Evolutionary conservation across 2,797 vertebrate species (phyloP), one percentile per base, ranked within the genome.

Genomic region (Malurus leucopterus): DNA sequence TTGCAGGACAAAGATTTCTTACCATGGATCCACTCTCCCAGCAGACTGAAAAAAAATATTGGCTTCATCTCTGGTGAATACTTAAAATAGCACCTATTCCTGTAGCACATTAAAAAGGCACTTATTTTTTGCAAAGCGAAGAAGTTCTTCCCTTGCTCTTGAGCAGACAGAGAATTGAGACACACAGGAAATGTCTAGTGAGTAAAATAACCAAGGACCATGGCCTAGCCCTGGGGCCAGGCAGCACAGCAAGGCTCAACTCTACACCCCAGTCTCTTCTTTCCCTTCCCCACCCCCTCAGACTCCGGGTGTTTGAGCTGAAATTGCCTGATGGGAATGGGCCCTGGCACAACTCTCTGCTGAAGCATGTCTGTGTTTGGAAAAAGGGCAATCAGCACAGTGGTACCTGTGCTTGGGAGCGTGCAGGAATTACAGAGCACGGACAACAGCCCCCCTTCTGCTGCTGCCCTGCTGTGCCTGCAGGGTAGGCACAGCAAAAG

Each of bases 1-100:
- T 18, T 73, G 53, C 27, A 63, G n/a, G 29, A 75, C 58, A 72
- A 75, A 82, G 47, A 74, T 57, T 87, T 87, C 54, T 89, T 68
- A 64, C 41, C 43, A 34, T 5, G 40, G 24, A 75, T 47, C 41
- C 53, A 22, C 8, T 82, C 13, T 67, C 61, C 41, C 71, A 78
- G 63, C 26, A 63, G 79, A 44, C 59, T 32, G 64, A 36, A 82
- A 84, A 36, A 36, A 75, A 85, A 68, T 47, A 75, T 1, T 88
- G 65, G 71, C 68, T 86, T 88, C 1, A 36, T 84, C 61, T 79
- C 86, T 84, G 50, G 32, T 20, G n/a, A 86, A 85, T 59, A 81
- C 64, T 88, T 88, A 76, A 93, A 94, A 94, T 88, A 92, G 77
- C 57, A 92, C 92, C 83, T 90, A 92, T 92, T 92, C 54, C 89